Conservation (phyloP, 1,140 invertebrate species). For the Maniola jurtina region DNA sequence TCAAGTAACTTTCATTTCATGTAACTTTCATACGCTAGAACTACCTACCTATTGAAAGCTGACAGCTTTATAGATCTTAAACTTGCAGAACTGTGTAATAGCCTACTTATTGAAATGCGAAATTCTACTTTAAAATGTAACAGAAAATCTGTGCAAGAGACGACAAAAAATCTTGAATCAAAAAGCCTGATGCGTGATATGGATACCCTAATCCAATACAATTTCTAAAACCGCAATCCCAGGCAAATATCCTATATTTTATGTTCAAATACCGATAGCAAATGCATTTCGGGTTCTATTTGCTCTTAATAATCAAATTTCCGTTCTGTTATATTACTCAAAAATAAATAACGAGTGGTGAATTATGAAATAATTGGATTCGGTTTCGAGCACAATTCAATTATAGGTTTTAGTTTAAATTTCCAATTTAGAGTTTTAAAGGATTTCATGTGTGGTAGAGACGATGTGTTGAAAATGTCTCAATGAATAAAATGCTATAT, state of each 20-base stretch:
- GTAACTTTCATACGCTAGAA: too few species aligned
- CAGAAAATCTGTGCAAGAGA: too few species aligned
- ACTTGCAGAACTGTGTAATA: too few species aligned
- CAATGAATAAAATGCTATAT: neutral
- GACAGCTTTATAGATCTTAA: too few species aligned
- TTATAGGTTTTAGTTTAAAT: conserved; percentile 11
- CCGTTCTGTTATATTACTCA: conserved; percentile 15
- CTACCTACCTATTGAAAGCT: too few species aligned
- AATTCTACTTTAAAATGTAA: too few species aligned
- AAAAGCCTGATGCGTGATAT: too few species aligned
- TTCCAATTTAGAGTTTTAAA: neutral
- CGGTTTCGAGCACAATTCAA: conserved; percentile 2
- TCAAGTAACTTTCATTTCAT: too few species aligned
- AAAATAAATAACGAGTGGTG: conserved; percentile 9
- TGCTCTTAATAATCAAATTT: conserved; percentile 24
- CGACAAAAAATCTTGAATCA: too few species aligned
- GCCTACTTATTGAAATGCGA: too few species aligned
- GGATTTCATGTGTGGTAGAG: neutral
- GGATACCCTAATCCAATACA: neutral
- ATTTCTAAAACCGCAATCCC: conserved; percentile 26
- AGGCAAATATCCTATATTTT: conserved; percentile 20
- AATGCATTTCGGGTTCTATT: conserved; percentile 12
- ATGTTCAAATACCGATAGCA: conserved; percentile 16
- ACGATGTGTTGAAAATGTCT: neutral
- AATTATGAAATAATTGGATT: conserved; percentile 6